Percentiles rank a stretch among this genome's conserved stretches.
Conservation (phyloP, 2,113 vertebrate genomes). For the Edolisoma coerulescens region DNA sequence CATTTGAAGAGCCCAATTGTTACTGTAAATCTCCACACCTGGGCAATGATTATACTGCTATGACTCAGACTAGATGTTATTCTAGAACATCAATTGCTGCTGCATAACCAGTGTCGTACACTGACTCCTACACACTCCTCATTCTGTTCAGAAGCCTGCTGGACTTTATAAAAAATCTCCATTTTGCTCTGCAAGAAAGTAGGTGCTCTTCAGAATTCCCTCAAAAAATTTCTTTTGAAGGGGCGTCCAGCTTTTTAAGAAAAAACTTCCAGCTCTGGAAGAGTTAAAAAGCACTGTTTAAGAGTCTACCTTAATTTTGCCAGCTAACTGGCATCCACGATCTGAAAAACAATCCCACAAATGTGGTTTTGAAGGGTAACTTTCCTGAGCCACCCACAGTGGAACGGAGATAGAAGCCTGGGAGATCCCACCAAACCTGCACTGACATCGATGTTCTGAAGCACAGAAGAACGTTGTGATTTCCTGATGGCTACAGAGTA, state of each 20-base stretch:
- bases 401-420: not conserved
- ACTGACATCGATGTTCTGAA: not conserved
- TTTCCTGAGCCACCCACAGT: not conserved
- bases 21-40: conserved; percentile 58
- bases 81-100: conserved; percentile 37
- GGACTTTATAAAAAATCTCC: not conserved
- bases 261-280: not conserved
- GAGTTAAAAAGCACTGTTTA: not conserved
- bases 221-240: not conserved
- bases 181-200: not conserved
- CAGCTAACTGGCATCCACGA: not conserved
- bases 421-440: not conserved
- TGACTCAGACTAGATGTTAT: conserved; percentile 39
- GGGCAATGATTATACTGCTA: conserved; percentile 14
- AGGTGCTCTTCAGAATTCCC: not conserved
- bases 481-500: not conserved
- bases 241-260: not conserved
- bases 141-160: not conserved
- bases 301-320: not conserved
- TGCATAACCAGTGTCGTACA: not conserved
- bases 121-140: not conserved
- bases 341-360: not conserved
- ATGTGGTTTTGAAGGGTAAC: not conserved
- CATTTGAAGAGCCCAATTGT: conserved; percentile 36
- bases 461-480: not conserved